Evolutionary conservation across 1,140 invertebrate species (phyloP).

Genomic region (Anastrepha obliqua): DNA sequence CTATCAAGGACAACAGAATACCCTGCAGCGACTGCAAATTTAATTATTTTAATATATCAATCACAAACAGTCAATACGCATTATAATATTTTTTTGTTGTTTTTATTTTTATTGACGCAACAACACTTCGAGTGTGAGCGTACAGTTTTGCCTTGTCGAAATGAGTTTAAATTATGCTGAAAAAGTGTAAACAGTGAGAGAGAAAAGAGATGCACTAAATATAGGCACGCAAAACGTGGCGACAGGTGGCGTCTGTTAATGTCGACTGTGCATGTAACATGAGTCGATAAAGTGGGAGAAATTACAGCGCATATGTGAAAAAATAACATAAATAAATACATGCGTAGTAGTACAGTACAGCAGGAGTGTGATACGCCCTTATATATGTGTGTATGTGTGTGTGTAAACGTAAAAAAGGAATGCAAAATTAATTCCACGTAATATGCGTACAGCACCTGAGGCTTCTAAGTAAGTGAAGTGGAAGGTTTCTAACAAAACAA

Average conservation of each 20-base stretch:
- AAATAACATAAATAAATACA: not conserved
- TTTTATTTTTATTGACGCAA: not conserved
- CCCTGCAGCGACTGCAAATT: not conserved
- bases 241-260: too few species aligned
- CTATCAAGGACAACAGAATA: too few species aligned
- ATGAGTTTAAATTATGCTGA: not conserved
- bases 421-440: not conserved
- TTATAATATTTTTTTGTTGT: not conserved
- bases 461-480: too few species aligned
- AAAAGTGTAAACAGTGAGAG: not conserved
- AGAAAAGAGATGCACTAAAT: not conserved
- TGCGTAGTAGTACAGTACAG: too few species aligned
- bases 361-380: too few species aligned
- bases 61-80: constrained; percentile 1
- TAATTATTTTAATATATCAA: constrained; percentile 18
- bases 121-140: not conserved
- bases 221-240: not conserved
- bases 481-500: too few species aligned
- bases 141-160: not conserved
- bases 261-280: too few species aligned
- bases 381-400: too few species aligned
- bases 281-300: too few species aligned
- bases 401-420: not conserved
- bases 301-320: not conserved
- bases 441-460: not conserved